Conservation (phyloP, 2,888 invertebrate genomes). For the Bedellia somnulentella region DNA sequence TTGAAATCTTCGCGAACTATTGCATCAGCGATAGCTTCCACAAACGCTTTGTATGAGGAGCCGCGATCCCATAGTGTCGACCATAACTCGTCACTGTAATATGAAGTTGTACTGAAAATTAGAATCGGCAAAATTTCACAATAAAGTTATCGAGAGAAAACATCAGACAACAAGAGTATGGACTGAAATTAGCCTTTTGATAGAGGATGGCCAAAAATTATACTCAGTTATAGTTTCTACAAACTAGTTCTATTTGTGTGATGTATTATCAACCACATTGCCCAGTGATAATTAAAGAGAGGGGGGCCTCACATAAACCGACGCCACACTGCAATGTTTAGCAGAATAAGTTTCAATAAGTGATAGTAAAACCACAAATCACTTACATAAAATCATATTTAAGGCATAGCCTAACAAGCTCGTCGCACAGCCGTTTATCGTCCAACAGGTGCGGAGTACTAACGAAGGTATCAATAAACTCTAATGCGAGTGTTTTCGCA, state of each 20-base stretch:
- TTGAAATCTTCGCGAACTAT: conserved; percentile 64
- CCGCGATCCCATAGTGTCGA: conserved; percentile 41
- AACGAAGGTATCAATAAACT: conserved; percentile 25
- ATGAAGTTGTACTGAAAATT: too few species aligned
- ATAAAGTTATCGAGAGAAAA: too few species aligned
- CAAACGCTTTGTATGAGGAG: conserved; percentile 55
- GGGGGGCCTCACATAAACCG: too few species aligned
- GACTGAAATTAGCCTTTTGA: too few species aligned
- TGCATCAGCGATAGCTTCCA: conserved; percentile 67
- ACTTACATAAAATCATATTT: conserved; percentile 35
- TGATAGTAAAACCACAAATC: not conserved
- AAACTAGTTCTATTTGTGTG: too few species aligned
- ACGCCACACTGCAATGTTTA: too few species aligned
- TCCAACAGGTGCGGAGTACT: conserved; percentile 32
- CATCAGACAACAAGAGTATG: too few species aligned
- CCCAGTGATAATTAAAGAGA: too few species aligned
- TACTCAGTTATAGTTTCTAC: too few species aligned
- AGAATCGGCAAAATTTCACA: too few species aligned
- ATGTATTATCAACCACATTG: too few species aligned
- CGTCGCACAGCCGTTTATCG: conserved; percentile 34
- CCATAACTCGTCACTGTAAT: conserved; percentile 41
- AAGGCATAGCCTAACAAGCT: conserved; percentile 34
- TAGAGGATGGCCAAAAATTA: too few species aligned
- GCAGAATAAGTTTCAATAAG: not conserved
- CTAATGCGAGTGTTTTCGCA: conserved; percentile 23